Conservation (phyloP, 2,888 invertebrate genomes). For the Brachyptera putata region DNA sequence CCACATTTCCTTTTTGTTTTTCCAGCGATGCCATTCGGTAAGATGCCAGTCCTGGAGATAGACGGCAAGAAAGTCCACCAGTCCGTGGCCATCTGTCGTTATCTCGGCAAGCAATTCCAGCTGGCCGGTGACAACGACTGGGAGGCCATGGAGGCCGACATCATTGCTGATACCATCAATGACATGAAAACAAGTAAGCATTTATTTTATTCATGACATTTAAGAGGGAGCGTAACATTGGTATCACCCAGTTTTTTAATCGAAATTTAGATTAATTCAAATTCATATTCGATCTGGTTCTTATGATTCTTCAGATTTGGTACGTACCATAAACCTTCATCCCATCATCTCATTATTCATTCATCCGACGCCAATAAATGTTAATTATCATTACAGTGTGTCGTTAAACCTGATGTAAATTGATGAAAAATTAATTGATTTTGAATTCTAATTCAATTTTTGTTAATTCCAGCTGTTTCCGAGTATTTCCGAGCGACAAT, state of each 20-base stretch:
- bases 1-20: too few relatives aligned
- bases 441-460: neutral
- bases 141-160: slow-evolving; percentile 60
- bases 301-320: too few relatives aligned
- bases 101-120: slow-evolving; percentile 57
- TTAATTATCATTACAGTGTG: too few relatives aligned
- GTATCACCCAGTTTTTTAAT: too few relatives aligned
- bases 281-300: neutral
- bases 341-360: too few relatives aligned
- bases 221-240: slow-evolving; percentile 47
- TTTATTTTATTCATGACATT: slow-evolving; percentile 58
- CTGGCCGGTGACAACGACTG: slow-evolving; percentile 53
- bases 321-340: too few relatives aligned
- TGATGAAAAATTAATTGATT: neutral
- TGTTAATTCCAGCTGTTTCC: neutral
- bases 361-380: too few relatives aligned
- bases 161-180: slow-evolving; percentile 55
- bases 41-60: slow-evolving; percentile 58
- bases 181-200: slow-evolving; percentile 56
- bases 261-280: neutral
- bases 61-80: slow-evolving; percentile 59
- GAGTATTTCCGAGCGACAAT: neutral
- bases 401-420: too few relatives aligned
- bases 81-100: slow-evolving; percentile 56
- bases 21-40: slow-evolving; percentile 59